Evolutionary conservation across 2,113 vertebrate genomes (phyloP).

Genomic region (Hemiscyllium ocellatum): DNA sequence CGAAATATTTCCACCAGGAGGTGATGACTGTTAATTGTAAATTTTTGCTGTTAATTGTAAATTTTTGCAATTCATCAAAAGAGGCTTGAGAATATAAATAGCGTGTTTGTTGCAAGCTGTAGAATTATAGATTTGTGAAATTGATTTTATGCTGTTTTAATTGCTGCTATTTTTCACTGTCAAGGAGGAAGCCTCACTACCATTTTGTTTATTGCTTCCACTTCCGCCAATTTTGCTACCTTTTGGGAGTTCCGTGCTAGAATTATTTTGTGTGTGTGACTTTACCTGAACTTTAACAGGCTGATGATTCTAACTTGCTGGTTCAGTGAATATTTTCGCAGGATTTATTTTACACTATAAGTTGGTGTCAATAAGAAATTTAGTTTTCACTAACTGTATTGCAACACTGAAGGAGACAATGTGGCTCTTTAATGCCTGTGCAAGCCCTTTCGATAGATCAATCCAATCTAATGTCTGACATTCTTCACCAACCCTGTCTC

Average conservation of each 20-base stretch:
- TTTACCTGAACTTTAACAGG: background rate
- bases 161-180: background rate
- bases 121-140: background rate
- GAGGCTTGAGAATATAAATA: background rate
- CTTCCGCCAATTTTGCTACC: background rate
- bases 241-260: background rate
- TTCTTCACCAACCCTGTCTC: background rate
- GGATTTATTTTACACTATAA: background rate
- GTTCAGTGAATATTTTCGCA: background rate
- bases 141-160: background rate
- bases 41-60: background rate
- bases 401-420: background rate
- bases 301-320: background rate
- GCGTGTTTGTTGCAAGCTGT: background rate
- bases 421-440: background rate
- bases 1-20: slow-evolving; percentile 82
- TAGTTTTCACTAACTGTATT: background rate
- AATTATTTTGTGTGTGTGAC: background rate
- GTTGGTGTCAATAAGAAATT: background rate
- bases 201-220: background rate
- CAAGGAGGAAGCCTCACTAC: background rate
- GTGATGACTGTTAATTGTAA: slow-evolving; percentile 50
- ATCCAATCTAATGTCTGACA: background rate
- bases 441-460: background rate
- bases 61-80: background rate